Conservation (phyloP, 2,797 vertebrate genomes). For the Antennarius maculatus region DNA sequence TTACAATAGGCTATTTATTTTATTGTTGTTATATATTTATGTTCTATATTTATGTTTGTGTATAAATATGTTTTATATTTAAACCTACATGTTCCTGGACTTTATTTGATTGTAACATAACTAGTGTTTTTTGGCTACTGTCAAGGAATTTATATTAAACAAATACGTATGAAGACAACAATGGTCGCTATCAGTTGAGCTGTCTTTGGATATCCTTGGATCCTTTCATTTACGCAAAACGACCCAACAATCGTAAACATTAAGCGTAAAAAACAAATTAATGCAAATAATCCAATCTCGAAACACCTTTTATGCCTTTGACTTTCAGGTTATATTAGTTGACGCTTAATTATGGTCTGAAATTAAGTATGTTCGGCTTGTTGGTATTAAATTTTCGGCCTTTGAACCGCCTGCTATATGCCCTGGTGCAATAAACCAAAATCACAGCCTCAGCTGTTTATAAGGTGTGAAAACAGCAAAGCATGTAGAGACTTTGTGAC, state of each 20-base stretch:
- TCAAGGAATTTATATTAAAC: not conserved
- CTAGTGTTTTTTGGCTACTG: not conserved
- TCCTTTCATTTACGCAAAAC: not conserved
- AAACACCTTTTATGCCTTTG: not conserved
- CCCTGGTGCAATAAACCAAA: constrained; percentile 87
- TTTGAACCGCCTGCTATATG: constrained; percentile 62
- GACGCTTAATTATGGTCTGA: constrained; percentile 12
- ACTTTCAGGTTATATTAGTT: constrained; percentile 2
- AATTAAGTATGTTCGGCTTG: constrained; percentile 15
- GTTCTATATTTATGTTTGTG: too few relatives aligned
- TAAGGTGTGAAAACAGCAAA: constrained; percentile 78
- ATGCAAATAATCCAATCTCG: not conserved
- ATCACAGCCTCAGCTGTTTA: constrained; percentile 90
- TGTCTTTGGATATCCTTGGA: not conserved
- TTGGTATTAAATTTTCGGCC: constrained; percentile 34
- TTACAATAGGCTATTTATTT: too few relatives aligned
- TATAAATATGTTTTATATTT: too few relatives aligned
- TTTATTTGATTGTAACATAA: not conserved
- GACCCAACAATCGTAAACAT: not conserved
- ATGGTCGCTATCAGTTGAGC: not conserved
- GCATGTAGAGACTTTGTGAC: constrained; percentile 37
- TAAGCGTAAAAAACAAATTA: not conserved
- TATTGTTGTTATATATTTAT: too few relatives aligned
- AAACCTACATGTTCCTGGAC: too few relatives aligned
- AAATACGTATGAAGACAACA: not conserved